Evolutionary conservation across 2,797 vertebrate genomes (phyloP).

Genomic region (Notolepis coatsorum): DNA sequence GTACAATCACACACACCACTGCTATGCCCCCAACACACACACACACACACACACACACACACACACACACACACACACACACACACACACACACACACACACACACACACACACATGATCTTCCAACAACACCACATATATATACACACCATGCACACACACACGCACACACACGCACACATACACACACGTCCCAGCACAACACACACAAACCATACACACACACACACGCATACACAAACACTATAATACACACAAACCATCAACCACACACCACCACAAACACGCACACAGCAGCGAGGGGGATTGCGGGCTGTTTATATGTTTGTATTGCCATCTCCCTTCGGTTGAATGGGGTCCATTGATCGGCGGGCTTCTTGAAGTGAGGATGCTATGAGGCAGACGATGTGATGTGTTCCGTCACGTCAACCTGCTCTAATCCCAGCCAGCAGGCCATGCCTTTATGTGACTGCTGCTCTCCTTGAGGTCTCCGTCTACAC

Average conservation of each 20-base stretch:
- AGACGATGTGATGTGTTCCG: conserved; percentile 90
- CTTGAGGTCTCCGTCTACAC: conserved; percentile 75
- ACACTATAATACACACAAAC: neutral
- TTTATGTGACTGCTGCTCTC: conserved; percentile 92
- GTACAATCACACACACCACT: too few species aligned
- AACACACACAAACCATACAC: neutral
- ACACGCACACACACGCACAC: neutral
- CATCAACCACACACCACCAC: neutral
- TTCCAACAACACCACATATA: too few species aligned
- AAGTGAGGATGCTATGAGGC: conserved; percentile 81
- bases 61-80: too few species aligned
- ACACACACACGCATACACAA: conserved; percentile 3
- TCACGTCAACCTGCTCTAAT: conserved; percentile 89
- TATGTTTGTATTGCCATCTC: conserved; percentile 83
- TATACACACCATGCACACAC: too few species aligned
- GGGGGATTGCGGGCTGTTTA: conserved; percentile 78
- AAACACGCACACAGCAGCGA: conserved; percentile 29
- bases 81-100: too few species aligned
- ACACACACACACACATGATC: too few species aligned
- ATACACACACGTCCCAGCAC: too few species aligned
- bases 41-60: too few species aligned
- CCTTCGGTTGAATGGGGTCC: conserved; percentile 85
- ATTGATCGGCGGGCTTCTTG: conserved; percentile 87
- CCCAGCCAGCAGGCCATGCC: conserved; percentile 89
- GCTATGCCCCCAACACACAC: too few species aligned